Evolutionary conservation across 2,888 invertebrate genomes (phyloP), one percentile per base, ranked within the genome.

Genomic region (Xanthia icteritia): DNA sequence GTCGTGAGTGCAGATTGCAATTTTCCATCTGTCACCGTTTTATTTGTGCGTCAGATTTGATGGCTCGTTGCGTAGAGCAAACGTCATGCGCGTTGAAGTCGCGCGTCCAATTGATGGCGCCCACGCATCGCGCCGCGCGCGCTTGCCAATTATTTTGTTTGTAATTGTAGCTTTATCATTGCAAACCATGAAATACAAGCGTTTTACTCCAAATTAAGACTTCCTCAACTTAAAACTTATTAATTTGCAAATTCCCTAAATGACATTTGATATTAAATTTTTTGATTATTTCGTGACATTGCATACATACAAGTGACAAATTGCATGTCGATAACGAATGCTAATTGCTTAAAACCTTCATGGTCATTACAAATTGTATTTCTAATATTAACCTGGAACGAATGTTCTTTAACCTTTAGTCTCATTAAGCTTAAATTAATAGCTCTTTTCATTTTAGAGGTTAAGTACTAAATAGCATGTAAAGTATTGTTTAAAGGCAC

Each of bases 41-140:
- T 91, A 91, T 93, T 90, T 89, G 87, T 81, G 81, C 90, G 93
- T 92, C 92, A 91, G 81, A 87, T 91, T 88, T 94, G 93, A 92
- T 92, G 89, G 89, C 89, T 91, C 89, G 89, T 92, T 91, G 91
- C 89, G 89, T 86, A 89, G 87, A 89, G 89, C 86, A 79, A 86
- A 86, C 86, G 88, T 87, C 88, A 85, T 85, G 73, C 73, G 81
- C 77, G 67, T 64, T 83, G 73, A 80, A 79, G 81, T 76, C 77
- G 79, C 80, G 81, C 71, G 86, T 88, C 85, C 89, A 88, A 86
- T 87, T 83, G 87, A 77, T 72, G 76, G 80, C 89, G 88, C 91
- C 92, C 88, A 92, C 92, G 89, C 90, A 81, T 80, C 23, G 72
- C 73, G 72, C 66, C 58, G 70, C 63, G 65, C 48, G 76, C 77